Base-by-base conservation (phyloP, 2,888 invertebrate genomes). In the Boloria euphrosyne region DNA sequence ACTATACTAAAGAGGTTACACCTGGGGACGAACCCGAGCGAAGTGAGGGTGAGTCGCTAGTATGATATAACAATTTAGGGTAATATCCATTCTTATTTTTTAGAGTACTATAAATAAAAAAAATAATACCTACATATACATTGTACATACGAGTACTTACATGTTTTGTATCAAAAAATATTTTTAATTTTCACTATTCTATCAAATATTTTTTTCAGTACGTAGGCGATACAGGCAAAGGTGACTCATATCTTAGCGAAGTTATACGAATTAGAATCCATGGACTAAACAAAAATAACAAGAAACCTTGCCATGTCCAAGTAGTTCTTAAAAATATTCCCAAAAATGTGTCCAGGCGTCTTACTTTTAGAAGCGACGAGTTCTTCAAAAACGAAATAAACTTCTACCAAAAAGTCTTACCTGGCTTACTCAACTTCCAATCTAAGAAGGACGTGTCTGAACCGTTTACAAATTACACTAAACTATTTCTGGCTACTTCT, bases 331-430 rank as follows among this genome's bases (percentile, higher is more conserved):
- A 96, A 81, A 92, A 91, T n/a, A 91, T 96, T 72, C 96, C 96
- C 0, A 92, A 90, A 61, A 95, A 94, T 75, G 68, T 93, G 1
- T 94, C 93, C 0, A 84, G 95, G 38, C 91, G 94, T 0, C 93
- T 94, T 38, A 94, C 96, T 0, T 96, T 93, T 74, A 90, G 94
- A 65, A 95, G 94, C 49, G 77, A 88, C 3, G 95, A 95, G 57
- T 96, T 96, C 79, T 96, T 96, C 76, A 86, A 87, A 69, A 96
- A 96, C 77, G 96, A 96, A 83, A 94, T 95, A 0, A 84, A 87
- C 61, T 96, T 96, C 79, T 96, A 96, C 80, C 84, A 86, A 49
- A 83, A 82, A 69, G 90, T 93, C 2, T 82, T 94, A 70, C 92
- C 93, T 10, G 83, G 74, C 1, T 73, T 94, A 66, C 74, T 93